Evolutionary conservation across 53 echinoderm and acorn worm genomes (phyloP).

Genomic region (Zoroaster sp.): DNA sequence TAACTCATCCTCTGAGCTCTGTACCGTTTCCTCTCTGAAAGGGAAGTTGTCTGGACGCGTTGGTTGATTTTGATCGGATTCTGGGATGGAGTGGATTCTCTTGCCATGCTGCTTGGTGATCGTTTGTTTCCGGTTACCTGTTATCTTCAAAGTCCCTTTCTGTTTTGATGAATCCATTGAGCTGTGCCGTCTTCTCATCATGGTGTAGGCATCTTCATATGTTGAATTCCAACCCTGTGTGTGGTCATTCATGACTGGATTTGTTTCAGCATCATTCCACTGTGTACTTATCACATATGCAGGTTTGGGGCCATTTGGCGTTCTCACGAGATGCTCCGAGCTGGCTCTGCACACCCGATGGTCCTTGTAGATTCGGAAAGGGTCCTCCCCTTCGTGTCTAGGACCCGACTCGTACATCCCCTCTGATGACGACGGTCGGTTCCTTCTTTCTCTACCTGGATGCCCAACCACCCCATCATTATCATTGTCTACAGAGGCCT

Average conservation of each 20-base stretch:
- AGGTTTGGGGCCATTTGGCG: neutral
- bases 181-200: conserved; percentile 18
- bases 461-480: neutral
- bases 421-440: neutral
- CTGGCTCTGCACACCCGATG: neutral
- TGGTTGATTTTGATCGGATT: neutral
- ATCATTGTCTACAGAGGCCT: neutral
- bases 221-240: conserved; percentile 14
- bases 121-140: conserved; percentile 3
- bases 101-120: neutral
- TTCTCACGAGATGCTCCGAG: neutral
- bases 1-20: conserved; percentile 38
- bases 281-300: neutral
- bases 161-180: neutral
- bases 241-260: neutral
- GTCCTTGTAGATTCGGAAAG: neutral
- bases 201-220: conserved; percentile 41
- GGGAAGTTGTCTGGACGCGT: neutral
- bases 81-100: conserved; percentile 18
- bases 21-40: neutral
- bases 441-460: neutral
- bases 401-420: neutral
- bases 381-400: neutral
- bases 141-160: neutral
- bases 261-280: neutral